Evolutionary conservation across 2,888 invertebrate species (phyloP), one percentile per base, ranked within the genome.

Genomic region (Platycnemis pennipes): DNA sequence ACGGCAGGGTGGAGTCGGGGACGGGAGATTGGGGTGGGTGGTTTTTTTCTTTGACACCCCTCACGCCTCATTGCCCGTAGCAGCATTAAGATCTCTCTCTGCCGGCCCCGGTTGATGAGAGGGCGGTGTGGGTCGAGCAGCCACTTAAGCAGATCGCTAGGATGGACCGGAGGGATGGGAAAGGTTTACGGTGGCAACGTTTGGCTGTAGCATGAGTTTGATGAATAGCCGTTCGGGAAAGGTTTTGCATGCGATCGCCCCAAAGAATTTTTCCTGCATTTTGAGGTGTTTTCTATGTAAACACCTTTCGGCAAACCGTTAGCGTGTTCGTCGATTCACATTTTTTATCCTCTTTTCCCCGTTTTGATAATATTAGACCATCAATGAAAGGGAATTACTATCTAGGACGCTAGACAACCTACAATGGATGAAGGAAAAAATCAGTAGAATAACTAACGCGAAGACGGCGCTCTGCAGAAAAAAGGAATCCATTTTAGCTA

Each of bases 41-140:
- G 77, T 37, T 77, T 77, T 77, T 77, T 63, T 77, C 37, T 77
- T 77, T 63, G 46, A 31, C 56, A 19, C n/a, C 91, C 44, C 91
- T 63, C 44, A 63, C 91, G 91, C 91, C 91, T 91, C 91, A 63
- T 91, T 91, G 91, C 91, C 91, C 91, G n/a, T 8, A 22, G n/a
- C 56, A 13, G 89, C 91, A 91, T 91, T 91, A 63, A 91, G 91
- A 91, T 45, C 91, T 91, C 63, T 46, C 49, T 49, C 49, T 49
- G 7, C 63, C 5, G 91, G 91, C n/a, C 26, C 53, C n/a, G 91
- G 63, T 91, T 91, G 91, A 91, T 91, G 91, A 91, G 91, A 45
- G 87, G 45, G 87, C 16, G 26, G 46, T 31, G 42, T 8, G 11
- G 44, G 77, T 31, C 16, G 8, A 63, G 91, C 26, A 11, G 63